Percentiles rank a stretch among this genome's conserved stretches.
Evolutionary conservation across 2,797 vertebrate species (phyloP).

Genomic region (Hapalemur alaotrensis): DNA sequence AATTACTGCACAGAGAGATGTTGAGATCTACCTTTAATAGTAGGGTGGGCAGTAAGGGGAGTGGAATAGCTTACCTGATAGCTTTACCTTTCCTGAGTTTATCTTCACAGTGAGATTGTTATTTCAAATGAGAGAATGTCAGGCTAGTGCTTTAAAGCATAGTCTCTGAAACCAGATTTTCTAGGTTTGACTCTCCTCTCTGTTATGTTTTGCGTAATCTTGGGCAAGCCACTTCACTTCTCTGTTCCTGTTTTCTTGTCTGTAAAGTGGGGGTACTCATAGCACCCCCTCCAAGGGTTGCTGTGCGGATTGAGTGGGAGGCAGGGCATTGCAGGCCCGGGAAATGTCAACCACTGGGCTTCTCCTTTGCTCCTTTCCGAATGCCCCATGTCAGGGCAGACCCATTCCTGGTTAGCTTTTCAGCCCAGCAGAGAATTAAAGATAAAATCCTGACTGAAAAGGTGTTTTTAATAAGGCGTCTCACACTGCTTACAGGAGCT

Average conservation of each 20-base stretch:
- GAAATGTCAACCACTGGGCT: not conserved
- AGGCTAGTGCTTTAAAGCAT: not conserved
- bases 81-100: not conserved
- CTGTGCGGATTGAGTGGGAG: not conserved
- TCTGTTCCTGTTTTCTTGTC: not conserved
- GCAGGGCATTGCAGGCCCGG: not conserved
- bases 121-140: not conserved
- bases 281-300: not conserved
- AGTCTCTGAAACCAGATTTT: not conserved
- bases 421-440: not conserved
- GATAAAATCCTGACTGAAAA: not conserved
- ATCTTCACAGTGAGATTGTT: not conserved
- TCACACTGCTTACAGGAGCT: not conserved
- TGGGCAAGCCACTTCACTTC: not conserved
- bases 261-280: not conserved
- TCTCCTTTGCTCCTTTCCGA: not conserved
- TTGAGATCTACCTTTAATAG: not conserved
- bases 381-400: not conserved
- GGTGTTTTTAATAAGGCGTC: not conserved
- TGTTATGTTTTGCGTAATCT: not conserved
- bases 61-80: not conserved
- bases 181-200: not conserved
- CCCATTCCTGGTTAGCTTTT: not conserved
- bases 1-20: not conserved
- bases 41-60: not conserved